Percentiles rank a stretch among this genome's conserved stretches.
These are phyloP conservation scores for Campylomormyrus numenius DNA, from an alignment of 2,113 vertebrate species.

Conservation along the genomic window DNA sequence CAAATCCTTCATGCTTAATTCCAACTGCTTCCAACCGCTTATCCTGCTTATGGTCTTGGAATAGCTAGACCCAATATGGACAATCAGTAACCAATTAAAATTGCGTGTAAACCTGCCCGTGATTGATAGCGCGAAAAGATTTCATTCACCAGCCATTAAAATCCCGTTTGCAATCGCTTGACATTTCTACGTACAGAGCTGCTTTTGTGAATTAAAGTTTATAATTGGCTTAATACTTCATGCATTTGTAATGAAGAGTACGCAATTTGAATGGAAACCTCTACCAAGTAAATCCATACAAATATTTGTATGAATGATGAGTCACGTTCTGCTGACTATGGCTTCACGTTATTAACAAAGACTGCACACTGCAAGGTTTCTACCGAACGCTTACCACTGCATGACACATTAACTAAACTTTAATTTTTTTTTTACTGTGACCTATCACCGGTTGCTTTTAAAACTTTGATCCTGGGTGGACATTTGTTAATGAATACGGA, in stretches of 20 bases:
- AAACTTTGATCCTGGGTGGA: not conserved
- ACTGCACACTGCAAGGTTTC: not conserved
- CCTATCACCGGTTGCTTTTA: not conserved
- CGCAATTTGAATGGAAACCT: not conserved
- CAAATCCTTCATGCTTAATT: not conserved
- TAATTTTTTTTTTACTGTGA: not conserved
- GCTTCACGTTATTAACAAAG: not conserved
- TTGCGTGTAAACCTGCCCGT: not conserved
- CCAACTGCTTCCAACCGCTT: not conserved
- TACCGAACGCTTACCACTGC: not conserved
- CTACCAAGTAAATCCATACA: not conserved
- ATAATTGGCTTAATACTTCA: not conserved
- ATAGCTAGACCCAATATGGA: not conserved
- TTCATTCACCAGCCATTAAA: not conserved
- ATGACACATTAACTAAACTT: not conserved
- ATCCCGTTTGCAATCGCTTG: not conserved
- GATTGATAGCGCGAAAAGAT: not conserved
- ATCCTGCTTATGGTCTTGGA: not conserved
- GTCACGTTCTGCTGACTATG: not conserved
- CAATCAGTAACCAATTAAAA: not conserved
- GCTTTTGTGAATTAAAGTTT: not conserved
- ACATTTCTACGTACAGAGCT: not conserved
- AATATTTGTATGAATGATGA: not conserved
- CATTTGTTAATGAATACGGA: not conserved
- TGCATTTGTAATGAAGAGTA: not conserved